A percentile compares a stretch with the other conserved stretches of the same genome.
phyloP scores from a whole-genome alignment of 53 echinoderm and acorn worm genomes.

The Echinarachnius parma region DNA sequence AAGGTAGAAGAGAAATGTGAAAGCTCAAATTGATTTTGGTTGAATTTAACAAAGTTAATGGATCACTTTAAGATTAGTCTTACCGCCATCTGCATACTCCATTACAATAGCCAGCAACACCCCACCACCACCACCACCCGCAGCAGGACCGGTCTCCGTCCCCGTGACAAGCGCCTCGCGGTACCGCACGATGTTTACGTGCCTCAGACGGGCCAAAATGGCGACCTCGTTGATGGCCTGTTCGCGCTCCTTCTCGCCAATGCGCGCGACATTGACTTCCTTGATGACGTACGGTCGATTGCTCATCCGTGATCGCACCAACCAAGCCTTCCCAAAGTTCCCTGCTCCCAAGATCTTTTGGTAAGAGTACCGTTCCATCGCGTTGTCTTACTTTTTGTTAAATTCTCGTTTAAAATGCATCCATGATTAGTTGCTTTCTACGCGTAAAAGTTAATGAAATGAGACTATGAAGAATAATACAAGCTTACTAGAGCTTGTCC shows the following conservation, averaged over 20 bases:
- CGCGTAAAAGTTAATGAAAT: too few relatives aligned
- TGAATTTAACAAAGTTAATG: too few relatives aligned
- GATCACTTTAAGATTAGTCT: too few relatives aligned
- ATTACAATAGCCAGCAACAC: constrained; percentile 72
- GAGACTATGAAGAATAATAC: too few relatives aligned
- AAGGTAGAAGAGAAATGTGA: too few relatives aligned
- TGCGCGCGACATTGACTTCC: constrained; percentile 62
- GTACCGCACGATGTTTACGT: constrained; percentile 82
- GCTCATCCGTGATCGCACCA: constrained; percentile 66
- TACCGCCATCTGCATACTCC: constrained; percentile 92
- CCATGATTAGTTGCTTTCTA: too few relatives aligned
- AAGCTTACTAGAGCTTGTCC: too few relatives aligned
- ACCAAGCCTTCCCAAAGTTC: constrained; percentile 81
- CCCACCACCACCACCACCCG: constrained; percentile 9
- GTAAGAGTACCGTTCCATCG: constrained; percentile 61
- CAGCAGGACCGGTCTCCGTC: too few relatives aligned
- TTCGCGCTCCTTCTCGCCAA: constrained; percentile 69
- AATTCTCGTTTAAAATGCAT: too few relatives aligned
- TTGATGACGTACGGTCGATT: constrained; percentile 76
- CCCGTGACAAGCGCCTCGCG: constrained; percentile 74
- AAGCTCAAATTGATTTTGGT: too few relatives aligned
- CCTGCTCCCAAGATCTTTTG: constrained; percentile 70
- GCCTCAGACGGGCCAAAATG: constrained; percentile 81
- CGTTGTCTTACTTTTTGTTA: too few relatives aligned
- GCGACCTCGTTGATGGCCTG: constrained; percentile 90